phyloP scores from a whole-genome alignment of 2,797 vertebrate species.

The Gymnoscopelus microlampas region DNA sequence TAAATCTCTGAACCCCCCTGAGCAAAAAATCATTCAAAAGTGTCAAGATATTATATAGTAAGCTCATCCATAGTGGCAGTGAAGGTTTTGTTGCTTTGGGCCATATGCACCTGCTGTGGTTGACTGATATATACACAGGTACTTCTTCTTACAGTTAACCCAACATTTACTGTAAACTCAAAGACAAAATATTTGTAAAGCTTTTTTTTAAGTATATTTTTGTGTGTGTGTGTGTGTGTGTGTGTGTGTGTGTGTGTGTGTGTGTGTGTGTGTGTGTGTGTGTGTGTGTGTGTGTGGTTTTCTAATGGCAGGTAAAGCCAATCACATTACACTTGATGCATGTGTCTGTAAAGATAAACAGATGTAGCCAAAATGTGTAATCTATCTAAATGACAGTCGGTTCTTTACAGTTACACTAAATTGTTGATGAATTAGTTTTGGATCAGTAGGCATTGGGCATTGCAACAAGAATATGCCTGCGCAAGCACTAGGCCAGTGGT shows the following conservation, averaged over 20 bases:
- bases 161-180: constrained; percentile 40
- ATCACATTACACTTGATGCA: not conserved
- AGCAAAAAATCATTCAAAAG: constrained; percentile 1
- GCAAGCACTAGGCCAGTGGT: no score
- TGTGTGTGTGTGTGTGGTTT: not conserved
- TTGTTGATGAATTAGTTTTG: no score
- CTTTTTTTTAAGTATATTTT: no score
- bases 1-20: constrained; percentile 5
- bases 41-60: constrained; percentile 26
- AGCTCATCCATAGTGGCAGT: constrained; percentile 52
- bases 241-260: no score
- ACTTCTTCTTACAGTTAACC: constrained; percentile 11
- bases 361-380: no score
- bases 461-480: no score
- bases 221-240: no score
- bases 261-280: no score
- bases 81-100: constrained; percentile 63
- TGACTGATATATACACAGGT: constrained; percentile 2
- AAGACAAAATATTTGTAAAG: constrained; percentile 12
- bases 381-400: no score
- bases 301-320: constrained; percentile 5
- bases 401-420: no score
- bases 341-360: no score
- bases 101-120: constrained; percentile 67
- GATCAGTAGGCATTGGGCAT: no score